Evolutionary conservation across 2,888 invertebrate species (phyloP), one percentile per base, ranked within the genome.

Genomic region (Piscicola geometra): DNA sequence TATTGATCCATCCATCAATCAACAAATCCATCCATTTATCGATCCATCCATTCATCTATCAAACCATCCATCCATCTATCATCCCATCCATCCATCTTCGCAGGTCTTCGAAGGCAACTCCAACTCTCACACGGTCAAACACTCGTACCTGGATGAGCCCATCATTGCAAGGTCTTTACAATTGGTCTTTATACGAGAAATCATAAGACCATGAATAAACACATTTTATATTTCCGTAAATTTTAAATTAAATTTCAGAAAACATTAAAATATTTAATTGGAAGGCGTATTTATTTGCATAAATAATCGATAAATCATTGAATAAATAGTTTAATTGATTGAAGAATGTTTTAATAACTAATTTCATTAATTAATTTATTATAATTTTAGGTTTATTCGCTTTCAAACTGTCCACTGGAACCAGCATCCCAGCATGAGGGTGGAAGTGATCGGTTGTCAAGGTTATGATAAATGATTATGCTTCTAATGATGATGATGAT

Each of bases 391-490:
- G n/a, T 88, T 87, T 80, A 83, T 88, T 74, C 85, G 87, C 75
- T 83, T 88, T 79, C 88, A 88, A 79, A 85, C 87, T 0, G 82
- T 86, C 21, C 84, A 86, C 76, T 88, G 87, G 87, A 83, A 86
- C 79, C 80, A 83, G 60, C 86, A 88, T 81, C 88, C 88, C 3
- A 87, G 87, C 79, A 85, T 88, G 83, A 81, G 88, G 50, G 84
- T 88, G 1, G 88, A 88, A 80, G 82, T 88, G 75, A 81, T 87
- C 47, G 88, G 88, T 28, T 88, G 88, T 80, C 88, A 88, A 83
- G 84, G 88, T 88, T 81, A n/a, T n/a, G n/a, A n/a, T n/a, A n/a
- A n/a, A n/a, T n/a, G 82, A 83, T 81, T 25, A 33, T 36, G 25
- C 18, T 15, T 66, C 25, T 12, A 66, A 66, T 66, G 18, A 25